phyloP scores from a whole-genome alignment of 1,140 invertebrate species.

The Nasonia longicornis region DNA sequence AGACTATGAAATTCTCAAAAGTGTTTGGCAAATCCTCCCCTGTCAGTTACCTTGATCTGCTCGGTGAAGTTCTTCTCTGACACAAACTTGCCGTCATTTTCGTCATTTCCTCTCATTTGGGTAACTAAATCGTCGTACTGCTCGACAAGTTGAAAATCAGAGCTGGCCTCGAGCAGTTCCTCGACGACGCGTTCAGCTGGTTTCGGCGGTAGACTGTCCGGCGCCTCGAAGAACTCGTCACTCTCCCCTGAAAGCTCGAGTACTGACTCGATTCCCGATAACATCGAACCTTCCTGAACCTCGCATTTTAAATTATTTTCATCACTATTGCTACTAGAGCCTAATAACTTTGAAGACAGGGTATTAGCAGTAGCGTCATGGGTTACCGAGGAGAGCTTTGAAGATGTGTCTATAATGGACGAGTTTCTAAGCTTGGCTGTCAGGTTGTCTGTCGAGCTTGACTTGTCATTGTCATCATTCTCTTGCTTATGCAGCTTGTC shows the following conservation, averaged over 20 bases:
- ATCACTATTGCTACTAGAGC: neutral
- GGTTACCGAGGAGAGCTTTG: neutral
- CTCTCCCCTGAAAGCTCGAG: neutral
- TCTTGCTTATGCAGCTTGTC: conserved; percentile 8
- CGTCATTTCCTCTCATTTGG: neutral
- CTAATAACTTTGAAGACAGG: neutral
- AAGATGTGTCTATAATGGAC: neutral
- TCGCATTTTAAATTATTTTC: neutral
- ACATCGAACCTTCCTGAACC: neutral
- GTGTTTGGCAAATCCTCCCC: neutral
- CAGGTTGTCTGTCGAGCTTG: neutral
- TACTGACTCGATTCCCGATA: neutral
- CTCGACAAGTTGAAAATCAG: conserved; percentile 14
- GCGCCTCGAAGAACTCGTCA: neutral
- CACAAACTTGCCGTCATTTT: neutral
- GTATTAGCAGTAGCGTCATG: neutral
- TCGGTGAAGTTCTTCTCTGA: conserved; percentile 30
- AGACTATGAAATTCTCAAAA: neutral
- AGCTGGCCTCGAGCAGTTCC: conserved; percentile 30
- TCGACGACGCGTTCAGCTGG: conserved; percentile 5
- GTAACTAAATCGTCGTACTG: neutral
- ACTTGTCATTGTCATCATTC: neutral
- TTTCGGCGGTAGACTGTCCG: neutral
- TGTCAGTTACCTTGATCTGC: conserved; percentile 14
- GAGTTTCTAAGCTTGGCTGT: neutral